phyloP scores from a whole-genome alignment of 2,888 invertebrate species.

The Coelopa pilipes region DNA sequence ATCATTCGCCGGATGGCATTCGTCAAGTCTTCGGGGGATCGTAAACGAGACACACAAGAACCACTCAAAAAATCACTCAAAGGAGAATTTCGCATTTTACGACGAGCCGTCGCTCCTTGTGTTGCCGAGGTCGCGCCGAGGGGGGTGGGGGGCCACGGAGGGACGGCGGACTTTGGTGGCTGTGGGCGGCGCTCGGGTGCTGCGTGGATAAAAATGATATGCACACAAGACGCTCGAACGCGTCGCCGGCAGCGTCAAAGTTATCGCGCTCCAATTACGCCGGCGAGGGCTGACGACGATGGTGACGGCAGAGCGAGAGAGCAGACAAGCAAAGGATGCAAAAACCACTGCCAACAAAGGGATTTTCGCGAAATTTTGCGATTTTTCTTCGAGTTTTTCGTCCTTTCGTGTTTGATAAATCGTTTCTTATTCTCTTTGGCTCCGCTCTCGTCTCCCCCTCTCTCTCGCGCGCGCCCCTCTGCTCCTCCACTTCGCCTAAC shows the following conservation, averaged over 20 bases:
- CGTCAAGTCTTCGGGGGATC: too few species aligned
- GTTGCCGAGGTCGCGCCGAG: too few species aligned
- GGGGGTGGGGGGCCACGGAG: too few species aligned
- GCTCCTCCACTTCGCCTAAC: not conserved
- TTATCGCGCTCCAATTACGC: slow-evolving; percentile 3
- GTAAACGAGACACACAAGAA: not conserved
- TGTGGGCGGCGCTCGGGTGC: not conserved
- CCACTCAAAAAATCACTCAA: slow-evolving; percentile 6
- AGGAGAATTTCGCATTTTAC: slow-evolving; percentile 11
- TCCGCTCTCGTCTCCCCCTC: too few species aligned
- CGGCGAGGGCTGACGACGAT: not conserved
- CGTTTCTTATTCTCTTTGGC: too few species aligned
- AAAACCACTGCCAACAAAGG: not conserved
- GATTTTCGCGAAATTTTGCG: not conserved
- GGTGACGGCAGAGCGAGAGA: not conserved
- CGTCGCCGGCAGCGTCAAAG: not conserved
- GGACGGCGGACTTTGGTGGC: too few species aligned
- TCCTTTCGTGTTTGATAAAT: not conserved
- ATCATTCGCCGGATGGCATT: too few species aligned
- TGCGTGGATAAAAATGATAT: slow-evolving; percentile 14
- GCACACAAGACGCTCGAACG: slow-evolving; percentile 15
- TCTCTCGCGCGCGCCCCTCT: not conserved
- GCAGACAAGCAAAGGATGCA: not conserved
- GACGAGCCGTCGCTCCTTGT: not conserved
- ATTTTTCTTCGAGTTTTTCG: not conserved